Conservation (phyloP, 2,888 invertebrate genomes). For the Torymus tubicola region DNA sequence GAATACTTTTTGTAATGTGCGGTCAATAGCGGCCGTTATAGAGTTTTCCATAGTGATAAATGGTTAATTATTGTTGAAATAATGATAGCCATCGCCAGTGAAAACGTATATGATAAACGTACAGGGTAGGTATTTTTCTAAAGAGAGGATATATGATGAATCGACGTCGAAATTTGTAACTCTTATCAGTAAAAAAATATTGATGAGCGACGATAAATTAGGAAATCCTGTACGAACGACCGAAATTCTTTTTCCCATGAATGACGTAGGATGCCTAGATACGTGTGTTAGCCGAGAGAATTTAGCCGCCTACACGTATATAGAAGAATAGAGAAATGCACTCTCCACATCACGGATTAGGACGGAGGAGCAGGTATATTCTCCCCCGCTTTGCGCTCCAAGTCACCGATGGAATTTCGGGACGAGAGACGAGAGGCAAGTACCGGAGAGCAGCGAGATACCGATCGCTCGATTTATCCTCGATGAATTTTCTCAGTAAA, state of each 20-base stretch:
- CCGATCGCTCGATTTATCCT: conserved; percentile 25
- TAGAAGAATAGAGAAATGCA: neutral
- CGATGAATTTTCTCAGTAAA: neutral
- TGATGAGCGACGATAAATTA: conserved; percentile 9
- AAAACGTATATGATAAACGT: too few relatives aligned
- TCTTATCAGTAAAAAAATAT: conserved; percentile 9
- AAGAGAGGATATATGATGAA: neutral
- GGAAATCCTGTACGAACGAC: neutral
- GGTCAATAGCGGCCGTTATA: too few relatives aligned
- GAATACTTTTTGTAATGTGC: too few relatives aligned
- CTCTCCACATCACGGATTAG: neutral
- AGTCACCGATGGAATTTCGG: conserved; percentile 21
- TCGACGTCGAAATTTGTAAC: neutral
- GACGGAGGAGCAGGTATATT: conserved; percentile 1
- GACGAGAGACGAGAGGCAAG: neutral
- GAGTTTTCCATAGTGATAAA: too few relatives aligned
- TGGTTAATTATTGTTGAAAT: too few relatives aligned
- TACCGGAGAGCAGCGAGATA: neutral
- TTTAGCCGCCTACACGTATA: neutral
- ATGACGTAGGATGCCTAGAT: neutral
- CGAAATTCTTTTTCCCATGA: conserved; percentile 11
- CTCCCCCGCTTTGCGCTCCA: neutral
- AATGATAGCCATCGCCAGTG: too few relatives aligned
- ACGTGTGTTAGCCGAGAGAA: too few relatives aligned
- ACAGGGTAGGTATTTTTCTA: too few relatives aligned